Percentiles rank a stretch among this genome's conserved stretches.
Evolutionary conservation across 2,113 vertebrate genomes (phyloP).

Genomic region (Sterrhoptilus dennistouni): DNA sequence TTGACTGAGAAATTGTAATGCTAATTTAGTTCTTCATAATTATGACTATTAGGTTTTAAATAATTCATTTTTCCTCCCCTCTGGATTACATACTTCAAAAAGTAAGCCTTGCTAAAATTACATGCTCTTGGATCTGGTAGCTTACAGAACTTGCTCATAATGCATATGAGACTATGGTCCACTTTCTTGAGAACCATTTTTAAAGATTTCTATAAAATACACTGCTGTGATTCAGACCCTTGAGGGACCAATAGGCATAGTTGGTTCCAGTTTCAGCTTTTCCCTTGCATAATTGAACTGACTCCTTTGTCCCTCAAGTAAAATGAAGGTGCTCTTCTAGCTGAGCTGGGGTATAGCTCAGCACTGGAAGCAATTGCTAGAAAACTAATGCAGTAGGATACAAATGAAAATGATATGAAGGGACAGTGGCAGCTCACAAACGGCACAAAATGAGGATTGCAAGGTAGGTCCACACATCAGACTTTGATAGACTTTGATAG

Average conservation of each 20-base stretch:
- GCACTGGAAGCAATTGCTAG: background rate
- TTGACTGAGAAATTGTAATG: slow-evolving; percentile 39
- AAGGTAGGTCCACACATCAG: background rate
- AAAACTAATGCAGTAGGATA: background rate
- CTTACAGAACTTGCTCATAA: slow-evolving; percentile 35
- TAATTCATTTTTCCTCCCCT: background rate
- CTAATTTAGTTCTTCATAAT: slow-evolving; percentile 44
- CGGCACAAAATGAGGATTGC: background rate
- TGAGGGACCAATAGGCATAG: slow-evolving; percentile 14
- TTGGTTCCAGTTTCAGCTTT: slow-evolving; percentile 30
- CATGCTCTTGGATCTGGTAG: slow-evolving; percentile 22
- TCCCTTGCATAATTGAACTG: slow-evolving; percentile 28
- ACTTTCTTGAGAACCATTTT: slow-evolving; percentile 10
- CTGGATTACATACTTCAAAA: slow-evolving; percentile 54
- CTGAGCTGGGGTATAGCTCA: background rate
- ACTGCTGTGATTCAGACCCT: slow-evolving; percentile 8
- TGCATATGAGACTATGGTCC: background rate
- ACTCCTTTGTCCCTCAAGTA: background rate
- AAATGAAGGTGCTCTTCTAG: slow-evolving; percentile 41
- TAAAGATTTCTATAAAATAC: slow-evolving; percentile 24
- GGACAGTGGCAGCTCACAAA: background rate
- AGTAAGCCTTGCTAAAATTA: slow-evolving; percentile 51
- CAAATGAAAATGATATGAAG: background rate
- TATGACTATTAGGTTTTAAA: slow-evolving; percentile 59
- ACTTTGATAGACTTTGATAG: background rate